Base-by-base conservation (phyloP, 1,140 invertebrate species). In the Monochamus saltuarius region DNA sequence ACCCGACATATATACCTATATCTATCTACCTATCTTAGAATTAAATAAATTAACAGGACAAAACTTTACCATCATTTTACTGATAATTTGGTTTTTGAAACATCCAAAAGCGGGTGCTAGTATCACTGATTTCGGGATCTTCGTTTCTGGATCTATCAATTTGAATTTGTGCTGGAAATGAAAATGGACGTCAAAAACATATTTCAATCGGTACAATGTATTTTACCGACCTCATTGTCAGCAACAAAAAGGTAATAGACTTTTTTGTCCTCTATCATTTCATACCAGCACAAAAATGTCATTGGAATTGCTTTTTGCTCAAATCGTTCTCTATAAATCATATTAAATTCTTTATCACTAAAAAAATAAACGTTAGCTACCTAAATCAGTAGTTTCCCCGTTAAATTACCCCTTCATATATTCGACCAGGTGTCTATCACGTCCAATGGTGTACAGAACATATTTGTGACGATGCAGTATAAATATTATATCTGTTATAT, bases 151-250 rank as follows among this genome's bases (percentile, higher is more conserved):
- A 72, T 87, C 84, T 42, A 87, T 76, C 40, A 88, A 71, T 74
- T 87, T 89, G 61, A 85, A 85, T 75, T 90, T 90, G 67, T 80
- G 82, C 86, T 89, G 67, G 58, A 77, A 65, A 49, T 29, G n/a
- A 34, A 50, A 10, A 37, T 4, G 2, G 3, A 45, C 46, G n/a
- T 7, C 4, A n/a, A 19, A 4, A 49, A 8, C 16, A 49, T 34
- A 9, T 1, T 57, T 29, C 0, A 2, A 11, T 19, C 4, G 14
- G 14, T n/a, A 38, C 39, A 40, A 40, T n/a, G 14, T 7, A n/a
- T 9, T 4, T 40, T 40, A 40, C 14, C 17, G 29, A 74, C 71
- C 61, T 74, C 59, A 57, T 72, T 61, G 42, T 74, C 67, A 0
- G 63, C 60, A 10, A 73, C 50, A 6, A 72, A 55, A 56, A 71